phyloP scores from a whole-genome alignment of 2,888 invertebrate species.

The Rapana venosa region DNA sequence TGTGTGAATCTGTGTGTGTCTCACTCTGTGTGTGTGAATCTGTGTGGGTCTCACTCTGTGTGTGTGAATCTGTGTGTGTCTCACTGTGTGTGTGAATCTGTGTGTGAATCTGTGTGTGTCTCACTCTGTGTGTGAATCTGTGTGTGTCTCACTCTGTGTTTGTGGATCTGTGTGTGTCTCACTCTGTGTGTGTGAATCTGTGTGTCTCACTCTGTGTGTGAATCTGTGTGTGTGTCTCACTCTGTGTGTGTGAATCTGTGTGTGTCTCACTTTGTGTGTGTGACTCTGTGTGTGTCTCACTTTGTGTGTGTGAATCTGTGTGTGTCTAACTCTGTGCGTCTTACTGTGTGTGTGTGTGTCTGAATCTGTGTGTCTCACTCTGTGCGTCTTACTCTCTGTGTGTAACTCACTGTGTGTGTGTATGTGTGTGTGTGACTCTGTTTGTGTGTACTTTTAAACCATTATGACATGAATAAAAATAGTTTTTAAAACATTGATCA shows the following conservation, averaged over 20 bases:
- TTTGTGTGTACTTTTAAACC: background rate
- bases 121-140: too few species aligned
- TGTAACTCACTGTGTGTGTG: background rate
- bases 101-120: too few species aligned
- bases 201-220: background rate
- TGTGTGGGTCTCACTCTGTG: too few species aligned
- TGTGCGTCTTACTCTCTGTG: background rate
- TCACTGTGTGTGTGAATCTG: too few species aligned
- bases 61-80: too few species aligned
- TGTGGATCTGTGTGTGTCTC: too few species aligned
- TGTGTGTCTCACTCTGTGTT: too few species aligned
- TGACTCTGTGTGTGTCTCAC: background rate
- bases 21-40: too few species aligned
- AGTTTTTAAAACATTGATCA: background rate
- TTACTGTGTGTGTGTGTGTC: background rate
- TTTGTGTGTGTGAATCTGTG: background rate
- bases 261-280: background rate
- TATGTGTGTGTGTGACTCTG: background rate
- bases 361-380: background rate
- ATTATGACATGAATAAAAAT: background rate
- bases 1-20: too few species aligned
- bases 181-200: too few species aligned
- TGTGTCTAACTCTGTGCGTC: background rate
- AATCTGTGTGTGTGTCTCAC: background rate
- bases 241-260: conserved; percentile 6